These are phyloP conservation scores for Cotesia congregata DNA, from an alignment of 2,888 invertebrate species.

Conservation along the genomic window DNA sequence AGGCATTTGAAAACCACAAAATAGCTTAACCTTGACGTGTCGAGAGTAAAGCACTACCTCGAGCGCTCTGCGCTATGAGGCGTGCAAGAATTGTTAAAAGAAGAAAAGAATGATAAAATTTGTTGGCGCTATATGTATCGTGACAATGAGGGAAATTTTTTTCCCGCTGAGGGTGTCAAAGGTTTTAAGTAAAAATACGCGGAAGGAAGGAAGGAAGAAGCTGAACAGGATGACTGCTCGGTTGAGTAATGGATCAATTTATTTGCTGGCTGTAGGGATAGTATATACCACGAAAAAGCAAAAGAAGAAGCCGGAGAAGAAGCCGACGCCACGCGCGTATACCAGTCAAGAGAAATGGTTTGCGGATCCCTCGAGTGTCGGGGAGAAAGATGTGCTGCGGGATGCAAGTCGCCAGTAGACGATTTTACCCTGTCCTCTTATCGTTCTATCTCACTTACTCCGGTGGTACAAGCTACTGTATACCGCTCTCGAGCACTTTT, in stretches of 20 bases:
- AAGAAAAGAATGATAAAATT: slow-evolving; percentile 11
- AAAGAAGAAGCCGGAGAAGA: slow-evolving; percentile 13
- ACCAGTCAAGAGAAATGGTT: slow-evolving; percentile 62
- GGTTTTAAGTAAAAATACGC: slow-evolving; percentile 44
- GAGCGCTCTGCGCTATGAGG: too few species aligned
- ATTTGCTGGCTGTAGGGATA: slow-evolving; percentile 62
- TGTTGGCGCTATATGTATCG: slow-evolving; percentile 4
- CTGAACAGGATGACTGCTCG: slow-evolving; percentile 60
- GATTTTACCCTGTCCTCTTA: slow-evolving; percentile 50
- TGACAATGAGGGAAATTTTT: neutral
- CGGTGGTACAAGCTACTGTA: slow-evolving; percentile 4
- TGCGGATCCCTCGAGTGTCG: slow-evolving; percentile 61
- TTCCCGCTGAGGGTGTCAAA: slow-evolving; percentile 21
- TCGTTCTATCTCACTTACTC: slow-evolving; percentile 44
- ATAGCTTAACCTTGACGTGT: too few species aligned
- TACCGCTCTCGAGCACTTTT: slow-evolving; percentile 50
- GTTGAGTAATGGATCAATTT: slow-evolving; percentile 69
- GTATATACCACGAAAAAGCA: slow-evolving; percentile 49
- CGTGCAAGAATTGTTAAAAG: neutral
- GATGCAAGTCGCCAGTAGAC: slow-evolving; percentile 61
- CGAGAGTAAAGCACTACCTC: too few species aligned
- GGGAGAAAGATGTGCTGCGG: slow-evolving; percentile 65
- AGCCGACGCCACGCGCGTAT: slow-evolving; percentile 39
- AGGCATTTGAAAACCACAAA: too few species aligned
- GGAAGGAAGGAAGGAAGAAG: slow-evolving; percentile 48